A percentile compares a stretch with the other conserved stretches of the same genome.
These are phyloP conservation scores for Zosterops hypoxanthus DNA, from an alignment of 2,113 vertebrate species.

Conservation along the genomic window DNA sequence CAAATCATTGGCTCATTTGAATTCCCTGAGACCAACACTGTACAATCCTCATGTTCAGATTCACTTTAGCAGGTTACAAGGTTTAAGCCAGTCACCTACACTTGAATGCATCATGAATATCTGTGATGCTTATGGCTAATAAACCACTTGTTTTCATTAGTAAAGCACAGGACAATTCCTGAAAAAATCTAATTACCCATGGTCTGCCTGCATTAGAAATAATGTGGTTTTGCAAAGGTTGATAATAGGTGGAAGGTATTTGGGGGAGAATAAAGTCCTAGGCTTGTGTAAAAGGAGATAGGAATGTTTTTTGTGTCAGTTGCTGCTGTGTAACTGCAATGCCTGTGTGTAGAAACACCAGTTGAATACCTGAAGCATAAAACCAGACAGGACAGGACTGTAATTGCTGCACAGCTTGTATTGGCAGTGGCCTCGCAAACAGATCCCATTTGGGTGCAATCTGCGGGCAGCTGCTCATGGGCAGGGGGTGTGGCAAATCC, in stretches of 20 bases:
- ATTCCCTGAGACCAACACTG: neutral
- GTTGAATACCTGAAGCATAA: neutral
- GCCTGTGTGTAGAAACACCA: neutral
- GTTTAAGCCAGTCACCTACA: neutral
- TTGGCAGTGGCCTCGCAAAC: neutral
- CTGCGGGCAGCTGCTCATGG: neutral
- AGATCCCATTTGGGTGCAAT: neutral
- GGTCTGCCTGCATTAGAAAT: neutral
- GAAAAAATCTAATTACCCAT: neutral
- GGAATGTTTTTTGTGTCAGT: neutral
- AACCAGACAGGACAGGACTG: neutral
- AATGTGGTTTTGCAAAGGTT: neutral
- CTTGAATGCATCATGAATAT: neutral
- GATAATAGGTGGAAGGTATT: neutral
- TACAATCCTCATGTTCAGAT: neutral
- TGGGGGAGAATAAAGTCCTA: neutral
- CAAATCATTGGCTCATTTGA: neutral
- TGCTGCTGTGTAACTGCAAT: neutral
- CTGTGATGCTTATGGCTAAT: neutral
- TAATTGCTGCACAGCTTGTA: neutral
- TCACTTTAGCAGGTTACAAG: neutral
- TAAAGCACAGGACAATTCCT: neutral
- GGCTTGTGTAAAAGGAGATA: neutral
- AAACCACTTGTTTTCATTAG: neutral
- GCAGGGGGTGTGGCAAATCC: fast-evolving